Base-by-base conservation (phyloP, 2,888 invertebrate species). In the Diloba caeruleocephala region DNA sequence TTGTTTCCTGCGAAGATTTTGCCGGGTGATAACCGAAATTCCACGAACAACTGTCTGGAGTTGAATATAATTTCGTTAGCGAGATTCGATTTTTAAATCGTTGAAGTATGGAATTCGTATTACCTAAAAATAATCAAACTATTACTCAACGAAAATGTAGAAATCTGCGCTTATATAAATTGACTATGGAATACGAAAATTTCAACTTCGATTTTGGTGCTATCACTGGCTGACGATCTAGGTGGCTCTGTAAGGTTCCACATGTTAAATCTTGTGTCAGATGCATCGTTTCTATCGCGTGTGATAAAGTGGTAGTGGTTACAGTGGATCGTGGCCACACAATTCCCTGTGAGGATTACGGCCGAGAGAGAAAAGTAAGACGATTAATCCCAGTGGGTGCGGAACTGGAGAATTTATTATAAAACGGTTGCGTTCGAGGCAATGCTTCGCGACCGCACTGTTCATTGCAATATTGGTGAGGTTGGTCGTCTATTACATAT, bases 341-440 rank as follows among this genome's bases (percentile, higher is more conserved):
- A 88, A 90, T 89, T 89, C 90, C 88, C 90, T 82, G 79, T 77
- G 85, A 84, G 90, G 89, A 90, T 92, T 89, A 90, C 81, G 81
- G 81, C 71, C 69, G 82, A 83, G 88, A 89, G 89, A 90, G 89
- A 89, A 90, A 92, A 92, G 90, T 90, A 90, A 90, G 91, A 87
- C 90, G 90, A 92, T 91, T 92, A 92, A 92, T 92, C 89, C 92
- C 90, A 80, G 81, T 81, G 87, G 87, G 84, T 84, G 84, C 82
- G 77, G 82, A 79, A 80, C 83, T 76, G 68, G 86, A 87, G 86
- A 90, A 90, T 90, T 90, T 92, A 91, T 91, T 90, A 91, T 90
- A 90, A 92, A 91, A 87, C 81, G 85, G 82, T 89, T 87, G 84
- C 84, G 77, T 85, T 77, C 78, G 78, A 81, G 76, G 82, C 79